Base-by-base conservation (phyloP, 2,113 vertebrate species). In the Scytalopus superciliaris region DNA sequence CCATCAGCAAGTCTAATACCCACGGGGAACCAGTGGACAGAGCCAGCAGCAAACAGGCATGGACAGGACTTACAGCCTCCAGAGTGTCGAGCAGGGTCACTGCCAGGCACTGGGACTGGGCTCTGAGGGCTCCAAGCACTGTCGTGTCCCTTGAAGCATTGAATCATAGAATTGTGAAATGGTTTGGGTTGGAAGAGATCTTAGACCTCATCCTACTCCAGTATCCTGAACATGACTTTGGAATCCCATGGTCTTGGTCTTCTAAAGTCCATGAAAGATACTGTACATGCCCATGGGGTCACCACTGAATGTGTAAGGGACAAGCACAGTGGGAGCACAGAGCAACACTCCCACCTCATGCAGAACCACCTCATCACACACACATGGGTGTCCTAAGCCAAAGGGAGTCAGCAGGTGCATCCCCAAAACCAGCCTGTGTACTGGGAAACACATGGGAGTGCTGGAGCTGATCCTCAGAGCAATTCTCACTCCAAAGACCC, bases 231-330 rank as follows among this genome's bases (percentile, higher is more conserved):
- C 5, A 6, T 24, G 45, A 47, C 40, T 18, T 24, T 64, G 50
- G 50, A 28, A 5, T 81, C 14, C 53, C 31, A 17, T 68, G 44
- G 27, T 18, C 33, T 10, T 12, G 42, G 28, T 25, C 8, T 45
- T 25, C 73, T 42, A 30, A 42, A 42, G 35, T 72, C 44, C 28
- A 1, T 10, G 18, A 63, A 33, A 55, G 42, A 8, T 18, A 28
- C 37, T 5, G 3, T 18, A 14, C 0, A 0, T 22, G 28, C 7
- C 53, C 72, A n/a, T 0, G 0, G 67, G 24, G 19, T 31, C 35
- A 45, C 14, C 49, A 14, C 81, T 33, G 67, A 28, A 37, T 23
- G 14, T 40, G 4, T 4, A 19, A 39, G 39, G 68, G 37, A 73
- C 39, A 67, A 6, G 3, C 40, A 55, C 28, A 16, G 6, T 7